Evolutionary conservation across 1,140 invertebrate species (phyloP).

Genomic region (Orussus abietinus): DNA sequence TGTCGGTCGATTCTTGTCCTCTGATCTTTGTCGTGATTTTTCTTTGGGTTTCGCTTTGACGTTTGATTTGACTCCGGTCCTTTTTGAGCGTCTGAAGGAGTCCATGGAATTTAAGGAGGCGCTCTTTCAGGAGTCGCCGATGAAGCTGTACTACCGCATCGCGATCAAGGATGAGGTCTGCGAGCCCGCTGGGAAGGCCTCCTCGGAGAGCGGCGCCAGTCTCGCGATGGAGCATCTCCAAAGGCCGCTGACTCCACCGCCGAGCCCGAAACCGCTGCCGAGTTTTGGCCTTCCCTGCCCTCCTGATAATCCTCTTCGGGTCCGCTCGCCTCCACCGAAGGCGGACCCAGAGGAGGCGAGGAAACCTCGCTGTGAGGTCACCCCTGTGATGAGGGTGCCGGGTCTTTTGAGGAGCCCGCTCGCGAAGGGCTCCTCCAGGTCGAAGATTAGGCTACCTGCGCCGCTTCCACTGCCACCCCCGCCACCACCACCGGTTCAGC

Average conservation of each 20-base stretch:
- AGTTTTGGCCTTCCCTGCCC: too few species aligned
- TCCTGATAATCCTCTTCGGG: constrained; percentile 9
- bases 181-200: too few species aligned
- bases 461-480: too few species aligned
- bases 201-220: not conserved
- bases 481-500: constrained; percentile 37
- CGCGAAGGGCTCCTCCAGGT: constrained; percentile 18
- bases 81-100: too few species aligned
- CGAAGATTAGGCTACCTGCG: constrained; percentile 26
- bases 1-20: too few species aligned
- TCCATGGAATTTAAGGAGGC: too few species aligned
- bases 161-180: constrained; percentile 22
- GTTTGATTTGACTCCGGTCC: too few species aligned
- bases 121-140: constrained; percentile 43
- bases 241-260: constrained; percentile 43
- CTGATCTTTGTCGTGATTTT: too few species aligned
- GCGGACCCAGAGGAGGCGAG: constrained; percentile 27
- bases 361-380: constrained; percentile 46
- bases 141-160: constrained; percentile 41
- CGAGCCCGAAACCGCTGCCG: constrained; percentile 43
- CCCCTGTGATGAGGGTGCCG: constrained; percentile 37
- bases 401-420: constrained; percentile 19
- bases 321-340: not conserved
- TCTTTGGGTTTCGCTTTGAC: too few species aligned
- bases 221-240: constrained; percentile 40